A percentile compares a stretch with the other conserved stretches of the same genome.
phyloP scores from a whole-genome alignment of 2,113 vertebrate genomes.

The Mionectes macconnelli region DNA sequence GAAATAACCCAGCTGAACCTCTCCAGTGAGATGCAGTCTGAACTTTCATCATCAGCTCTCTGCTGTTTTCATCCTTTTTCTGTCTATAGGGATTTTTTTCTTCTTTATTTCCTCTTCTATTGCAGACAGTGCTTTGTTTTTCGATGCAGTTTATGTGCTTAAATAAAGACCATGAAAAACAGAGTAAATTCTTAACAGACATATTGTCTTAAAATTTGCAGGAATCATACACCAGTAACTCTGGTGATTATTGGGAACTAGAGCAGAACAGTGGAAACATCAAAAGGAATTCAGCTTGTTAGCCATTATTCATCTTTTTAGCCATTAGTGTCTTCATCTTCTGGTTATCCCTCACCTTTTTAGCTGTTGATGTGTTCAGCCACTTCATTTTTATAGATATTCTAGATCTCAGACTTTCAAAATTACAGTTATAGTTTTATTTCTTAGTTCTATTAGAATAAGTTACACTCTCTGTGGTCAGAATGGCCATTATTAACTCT shows the following conservation, averaged over 20 bases:
- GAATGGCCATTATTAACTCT: background rate
- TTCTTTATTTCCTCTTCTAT: slow-evolving; percentile 18
- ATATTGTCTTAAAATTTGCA: background rate
- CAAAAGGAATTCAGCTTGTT: slow-evolving; percentile 19
- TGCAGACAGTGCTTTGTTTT: slow-evolving; percentile 18
- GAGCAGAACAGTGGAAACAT: slow-evolving; percentile 9
- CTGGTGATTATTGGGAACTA: slow-evolving; percentile 14
- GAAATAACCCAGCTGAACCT: slow-evolving; percentile 43
- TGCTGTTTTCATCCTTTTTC: background rate
- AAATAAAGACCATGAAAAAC: slow-evolving; percentile 15
- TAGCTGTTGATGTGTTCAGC: background rate
- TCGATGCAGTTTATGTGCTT: slow-evolving; percentile 31
- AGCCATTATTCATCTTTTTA: background rate
- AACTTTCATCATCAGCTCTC: slow-evolving; percentile 9
- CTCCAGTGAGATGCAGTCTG: background rate
- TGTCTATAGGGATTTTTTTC: background rate
- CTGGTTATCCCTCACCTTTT: background rate
- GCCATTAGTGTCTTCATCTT: background rate
- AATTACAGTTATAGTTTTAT: background rate
- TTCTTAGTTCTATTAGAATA: background rate
- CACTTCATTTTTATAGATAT: background rate
- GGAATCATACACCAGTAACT: background rate
- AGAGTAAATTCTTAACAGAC: slow-evolving; percentile 29
- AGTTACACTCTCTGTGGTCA: background rate
- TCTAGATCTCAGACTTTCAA: background rate